These are phyloP conservation scores for Drosophila neonasuta DNA, from an alignment of 2,888 invertebrate species.

Conservation along the genomic window DNA sequence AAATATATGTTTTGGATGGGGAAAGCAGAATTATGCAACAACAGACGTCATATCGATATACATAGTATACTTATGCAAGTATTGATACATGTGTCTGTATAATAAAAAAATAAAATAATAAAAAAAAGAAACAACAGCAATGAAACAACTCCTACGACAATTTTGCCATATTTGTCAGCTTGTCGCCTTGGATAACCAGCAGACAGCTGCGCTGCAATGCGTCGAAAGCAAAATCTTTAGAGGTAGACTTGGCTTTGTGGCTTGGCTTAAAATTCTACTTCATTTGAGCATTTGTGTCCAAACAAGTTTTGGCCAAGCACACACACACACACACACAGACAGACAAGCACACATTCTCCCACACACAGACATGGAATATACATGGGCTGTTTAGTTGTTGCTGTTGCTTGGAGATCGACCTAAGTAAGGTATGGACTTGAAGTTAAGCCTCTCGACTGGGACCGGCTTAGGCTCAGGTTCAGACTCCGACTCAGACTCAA, in stretches of 20 bases:
- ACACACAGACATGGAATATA: not conserved
- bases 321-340: slow-evolving; percentile 5
- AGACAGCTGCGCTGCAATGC: slow-evolving; percentile 36
- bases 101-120: not conserved
- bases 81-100: not conserved
- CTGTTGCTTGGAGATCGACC: slow-evolving; percentile 7
- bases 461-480: not conserved
- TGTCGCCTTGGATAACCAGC: slow-evolving; percentile 57
- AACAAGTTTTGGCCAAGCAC: slow-evolving; percentile 57
- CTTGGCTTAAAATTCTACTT: slow-evolving; percentile 45
- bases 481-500: too few species aligned
- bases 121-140: not conserved
- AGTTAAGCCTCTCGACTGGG: not conserved
- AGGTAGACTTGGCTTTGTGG: slow-evolving; percentile 37
- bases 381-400: not conserved
- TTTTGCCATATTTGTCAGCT: slow-evolving; percentile 66
- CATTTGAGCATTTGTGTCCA: slow-evolving; percentile 40
- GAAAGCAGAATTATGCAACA: not conserved
- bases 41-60: not conserved
- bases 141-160: slow-evolving; percentile 59
- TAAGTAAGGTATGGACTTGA: slow-evolving; percentile 9
- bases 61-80: slow-evolving; percentile 1
- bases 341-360: not conserved
- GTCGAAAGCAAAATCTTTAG: slow-evolving; percentile 30
- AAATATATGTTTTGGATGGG: not conserved